These are phyloP conservation scores for Drosophila anceps DNA, from an alignment of 2,888 invertebrate species.

Conservation along the genomic window DNA sequence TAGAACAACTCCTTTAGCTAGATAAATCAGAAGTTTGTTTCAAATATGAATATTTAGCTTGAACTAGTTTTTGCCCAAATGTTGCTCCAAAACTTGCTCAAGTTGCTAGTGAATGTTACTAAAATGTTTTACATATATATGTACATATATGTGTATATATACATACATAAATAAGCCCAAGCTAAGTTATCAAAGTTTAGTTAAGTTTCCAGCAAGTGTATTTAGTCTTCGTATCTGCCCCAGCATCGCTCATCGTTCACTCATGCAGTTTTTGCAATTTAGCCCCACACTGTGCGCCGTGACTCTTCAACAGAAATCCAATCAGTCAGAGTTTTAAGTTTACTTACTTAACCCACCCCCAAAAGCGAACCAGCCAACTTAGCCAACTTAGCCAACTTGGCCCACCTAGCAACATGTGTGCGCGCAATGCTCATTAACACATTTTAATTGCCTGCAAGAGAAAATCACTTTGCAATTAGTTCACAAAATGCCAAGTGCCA, in stretches of 20 bases:
- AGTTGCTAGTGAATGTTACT: too few relatives aligned
- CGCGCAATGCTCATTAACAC: constrained; percentile 59
- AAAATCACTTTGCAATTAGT: constrained; percentile 32
- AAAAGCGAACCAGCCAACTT: too few relatives aligned
- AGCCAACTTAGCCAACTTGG: too few relatives aligned
- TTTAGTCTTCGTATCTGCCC: neutral
- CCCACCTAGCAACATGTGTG: constrained; percentile 38
- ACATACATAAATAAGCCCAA: neutral
- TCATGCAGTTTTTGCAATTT: constrained; percentile 10
- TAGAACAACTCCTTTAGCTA: neutral
- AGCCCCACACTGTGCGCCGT: neutral
- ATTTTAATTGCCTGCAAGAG: constrained; percentile 47
- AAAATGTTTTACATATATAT: too few relatives aligned
- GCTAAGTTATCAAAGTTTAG: neutral
- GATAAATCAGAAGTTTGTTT: neutral
- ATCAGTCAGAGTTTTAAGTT: constrained; percentile 49
- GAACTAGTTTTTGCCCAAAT: too few relatives aligned
- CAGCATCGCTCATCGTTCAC: constrained; percentile 14
- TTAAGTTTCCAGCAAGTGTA: neutral
- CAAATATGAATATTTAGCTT: too few relatives aligned
- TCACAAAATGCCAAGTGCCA: constrained; percentile 15
- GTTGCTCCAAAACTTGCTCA: neutral
- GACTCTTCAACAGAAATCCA: constrained; percentile 33
- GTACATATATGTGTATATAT: too few relatives aligned
- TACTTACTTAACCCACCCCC: neutral